These are phyloP conservation scores for Heterocephalus glaber DNA, from an alignment of 2,113 vertebrate species.

Conservation along the genomic window DNA sequence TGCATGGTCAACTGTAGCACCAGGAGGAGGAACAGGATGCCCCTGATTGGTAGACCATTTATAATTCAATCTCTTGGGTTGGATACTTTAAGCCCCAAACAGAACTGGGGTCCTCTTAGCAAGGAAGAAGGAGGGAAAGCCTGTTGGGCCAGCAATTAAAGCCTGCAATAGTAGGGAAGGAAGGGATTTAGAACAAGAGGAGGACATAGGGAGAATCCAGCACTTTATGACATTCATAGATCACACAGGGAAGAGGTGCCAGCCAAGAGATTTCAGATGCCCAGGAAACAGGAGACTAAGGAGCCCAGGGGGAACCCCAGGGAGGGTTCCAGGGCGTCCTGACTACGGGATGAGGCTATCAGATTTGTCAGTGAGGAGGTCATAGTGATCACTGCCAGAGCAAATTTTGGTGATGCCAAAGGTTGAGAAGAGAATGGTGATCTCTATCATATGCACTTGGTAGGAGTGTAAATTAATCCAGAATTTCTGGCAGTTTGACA, in stretches of 20 bases:
- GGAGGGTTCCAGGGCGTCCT: background rate
- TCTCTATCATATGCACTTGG: background rate
- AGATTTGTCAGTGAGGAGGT: background rate
- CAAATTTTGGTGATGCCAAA: background rate
- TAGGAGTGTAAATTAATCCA: conserved; percentile 34
- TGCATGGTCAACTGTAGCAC: background rate
- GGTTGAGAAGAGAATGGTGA: background rate
- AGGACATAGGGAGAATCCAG: background rate
- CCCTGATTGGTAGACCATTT: background rate
- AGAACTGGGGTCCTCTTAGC: background rate
- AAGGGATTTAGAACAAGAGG: background rate
- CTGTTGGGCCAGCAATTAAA: background rate
- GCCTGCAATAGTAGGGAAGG: background rate
- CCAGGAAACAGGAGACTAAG: background rate
- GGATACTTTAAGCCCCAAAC: background rate
- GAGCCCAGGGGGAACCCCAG: background rate
- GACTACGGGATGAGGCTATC: background rate
- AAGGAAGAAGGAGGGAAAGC: background rate
- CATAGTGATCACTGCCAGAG: background rate
- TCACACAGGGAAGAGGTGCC: background rate
- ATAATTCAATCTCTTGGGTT: background rate
- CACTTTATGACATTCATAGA: background rate
- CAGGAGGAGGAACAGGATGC: background rate
- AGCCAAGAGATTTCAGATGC: conserved; percentile 15
- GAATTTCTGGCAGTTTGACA: conserved; percentile 33